Base-by-base conservation (phyloP, 2,113 vertebrate species). In the Holacanthus passer region DNA sequence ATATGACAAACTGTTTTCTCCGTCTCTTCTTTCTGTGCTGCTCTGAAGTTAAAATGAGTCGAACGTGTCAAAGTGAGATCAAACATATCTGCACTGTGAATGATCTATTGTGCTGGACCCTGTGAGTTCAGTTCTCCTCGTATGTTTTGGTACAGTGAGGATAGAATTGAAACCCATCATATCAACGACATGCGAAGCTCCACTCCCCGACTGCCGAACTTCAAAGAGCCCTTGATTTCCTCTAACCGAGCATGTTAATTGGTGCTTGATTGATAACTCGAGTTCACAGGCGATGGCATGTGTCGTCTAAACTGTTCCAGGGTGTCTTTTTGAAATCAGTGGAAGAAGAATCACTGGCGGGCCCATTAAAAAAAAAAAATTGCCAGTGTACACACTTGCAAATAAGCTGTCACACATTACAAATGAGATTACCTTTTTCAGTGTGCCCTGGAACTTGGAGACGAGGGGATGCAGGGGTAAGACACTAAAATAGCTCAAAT, bases 381-480 rank as follows among this genome's bases (percentile, higher is more conserved):
- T 94, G 87, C 90, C 88, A 89, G 90, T 91, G 91, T 87, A 86
- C 91, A 92, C 86, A 92, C 79, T 94, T 92, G 94, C 89, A 93
- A 95, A 94, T 94, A 94, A 95, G 94, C 94, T 95, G 93, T 96
- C 94, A 95, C 95, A 94, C 94, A 84, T 92, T 94, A 95, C 95
- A 96, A 96, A 96, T 95, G 94, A 96, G 95, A 96, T 96, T 96
- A 96, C 91, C 94, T 95, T 93, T 88, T 84, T 83, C 88, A 89
- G 86, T 88, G 75, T 93, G 92, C 93, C 94, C 91, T 84, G 90
- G 87, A 95, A 94, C 94, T 88, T 90, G 53, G 77, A 82, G 90
- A 89, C 81, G 83, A 88, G 90, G 87, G 90, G 89, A 91, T 87
- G 88, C 87, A 80, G 41, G 88, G 88, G 67, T 81, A 76, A 89